Base-by-base conservation (phyloP, 2,888 invertebrate species). In the Calliopum simillimum region DNA sequence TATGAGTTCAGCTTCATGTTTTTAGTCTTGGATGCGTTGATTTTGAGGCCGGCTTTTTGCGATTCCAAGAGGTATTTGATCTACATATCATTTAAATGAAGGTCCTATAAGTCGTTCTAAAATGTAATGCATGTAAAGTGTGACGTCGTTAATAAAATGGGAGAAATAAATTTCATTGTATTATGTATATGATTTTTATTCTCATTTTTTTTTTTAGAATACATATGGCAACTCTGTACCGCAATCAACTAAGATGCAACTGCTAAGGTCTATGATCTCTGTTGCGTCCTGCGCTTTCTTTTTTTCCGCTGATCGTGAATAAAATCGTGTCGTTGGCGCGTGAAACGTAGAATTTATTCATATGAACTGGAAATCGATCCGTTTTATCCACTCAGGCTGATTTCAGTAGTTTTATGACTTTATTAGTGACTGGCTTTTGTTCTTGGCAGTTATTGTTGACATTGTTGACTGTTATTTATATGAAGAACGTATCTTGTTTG, bases 181-280 rank as follows among this genome's bases (percentile, higher is more conserved):
- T n/a, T n/a, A n/a, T n/a, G n/a, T n/a, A n/a, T n/a, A n/a, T n/a
- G n/a, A n/a, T n/a, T n/a, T n/a, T n/a, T n/a, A n/a, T n/a, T n/a
- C n/a, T n/a, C n/a, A n/a, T n/a, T 70, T 72, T 69, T 70, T 72
- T 73, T 68, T 6, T 25, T 46, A 59, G 62, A n/a, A 68, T 33
- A 0, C 21, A 6, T 6, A 5, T 33, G 33, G 33, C 33, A 25
- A 23, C 14, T 5, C 13, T 56, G 14, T 53, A 4, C 19, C 21
- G 4, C 23, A 53, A 11, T 5, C 13, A 1, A 4, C 4, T 8
- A 8, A 33, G 5, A 33, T 33, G 5, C 19, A 53, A 53, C 53
- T 58, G 41, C 33, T 58, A 41, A 41, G n/a, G 41, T 58, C n/a
- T 41, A 58, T 58, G 56, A 58, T 58, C 56, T 16, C 5, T 33